phyloP scores from a whole-genome alignment of 2,797 vertebrate genomes.

The Sebastes itinus region DNA sequence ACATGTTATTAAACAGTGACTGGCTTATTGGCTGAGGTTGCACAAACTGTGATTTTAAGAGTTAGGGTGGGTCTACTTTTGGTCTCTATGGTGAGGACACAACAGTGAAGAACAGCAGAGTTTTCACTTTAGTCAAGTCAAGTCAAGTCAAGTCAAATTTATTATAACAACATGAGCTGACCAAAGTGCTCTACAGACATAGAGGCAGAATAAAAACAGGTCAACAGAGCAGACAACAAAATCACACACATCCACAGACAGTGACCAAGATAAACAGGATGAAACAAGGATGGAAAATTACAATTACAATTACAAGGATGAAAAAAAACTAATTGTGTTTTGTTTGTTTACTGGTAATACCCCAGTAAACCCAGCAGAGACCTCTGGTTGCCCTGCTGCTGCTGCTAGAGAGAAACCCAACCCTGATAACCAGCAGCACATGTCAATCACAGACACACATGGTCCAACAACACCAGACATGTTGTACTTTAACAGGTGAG shows the following conservation, averaged over 20 bases:
- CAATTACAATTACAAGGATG: neutral
- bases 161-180: no score
- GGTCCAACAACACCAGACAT: neutral
- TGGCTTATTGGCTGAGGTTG: constrained; percentile 1
- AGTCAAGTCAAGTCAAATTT: no score
- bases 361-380: neutral
- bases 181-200: no score
- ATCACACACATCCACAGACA: no score
- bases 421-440: constrained; percentile 39
- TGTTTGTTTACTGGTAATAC: neutral
- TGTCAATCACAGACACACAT: constrained; percentile 53
- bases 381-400: neutral
- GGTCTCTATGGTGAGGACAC: constrained; percentile 17
- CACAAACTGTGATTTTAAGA: constrained; percentile 3
- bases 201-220: no score
- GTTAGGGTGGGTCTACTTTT: constrained; percentile 30
- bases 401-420: constrained; percentile 6
- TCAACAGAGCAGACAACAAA: no score
- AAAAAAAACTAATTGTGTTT: neutral
- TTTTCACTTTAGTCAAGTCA: neutral
- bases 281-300: no score
- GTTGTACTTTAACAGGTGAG: neutral
- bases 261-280: no score
- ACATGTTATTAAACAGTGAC: neutral
- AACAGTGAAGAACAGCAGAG: neutral